phyloP scores from a whole-genome alignment of 2,888 invertebrate species.

The Pantelozetes paolii region DNA sequence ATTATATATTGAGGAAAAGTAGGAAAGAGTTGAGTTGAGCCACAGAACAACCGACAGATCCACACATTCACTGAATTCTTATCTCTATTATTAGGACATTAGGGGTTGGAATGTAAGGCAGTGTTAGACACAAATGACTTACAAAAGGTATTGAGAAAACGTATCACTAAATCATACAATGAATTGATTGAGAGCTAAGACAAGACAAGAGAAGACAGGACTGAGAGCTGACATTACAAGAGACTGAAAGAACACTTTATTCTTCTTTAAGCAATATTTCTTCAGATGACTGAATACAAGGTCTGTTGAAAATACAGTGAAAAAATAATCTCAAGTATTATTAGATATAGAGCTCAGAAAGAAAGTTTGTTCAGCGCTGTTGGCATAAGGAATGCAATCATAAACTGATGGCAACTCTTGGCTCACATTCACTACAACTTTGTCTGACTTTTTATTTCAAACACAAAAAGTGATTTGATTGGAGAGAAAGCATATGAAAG shows the following conservation, averaged over 20 bases:
- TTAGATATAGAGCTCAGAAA: conserved; percentile 20
- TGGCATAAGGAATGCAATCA: neutral
- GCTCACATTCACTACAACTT: no score
- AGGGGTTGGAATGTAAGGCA: neutral
- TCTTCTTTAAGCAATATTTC: conserved; percentile 22
- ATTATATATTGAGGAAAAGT: conserved; percentile 18
- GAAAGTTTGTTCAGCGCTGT: conserved; percentile 18
- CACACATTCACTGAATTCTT: conserved; percentile 1
- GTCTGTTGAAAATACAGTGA: neutral
- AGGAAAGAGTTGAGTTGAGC: conserved; percentile 33
- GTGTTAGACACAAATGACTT: conserved; percentile 12
- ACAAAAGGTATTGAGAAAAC: neutral
- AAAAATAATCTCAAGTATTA: conserved; percentile 8
- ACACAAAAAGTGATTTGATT: conserved; percentile 27
- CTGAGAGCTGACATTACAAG: neutral
- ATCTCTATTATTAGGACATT: neutral
- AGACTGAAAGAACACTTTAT: neutral
- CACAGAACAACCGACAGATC: conserved; percentile 16
- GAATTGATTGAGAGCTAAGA: conserved; percentile 6
- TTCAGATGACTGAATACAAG: conserved; percentile 12
- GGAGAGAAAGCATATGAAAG: conserved; percentile 11
- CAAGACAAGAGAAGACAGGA: neutral
- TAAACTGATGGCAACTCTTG: neutral
- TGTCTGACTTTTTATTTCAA: conserved; percentile 2
- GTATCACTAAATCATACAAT: neutral